These are phyloP conservation scores for Agriopis leucophaearia DNA, from an alignment of 2,888 invertebrate genomes.

Conservation along the genomic window DNA sequence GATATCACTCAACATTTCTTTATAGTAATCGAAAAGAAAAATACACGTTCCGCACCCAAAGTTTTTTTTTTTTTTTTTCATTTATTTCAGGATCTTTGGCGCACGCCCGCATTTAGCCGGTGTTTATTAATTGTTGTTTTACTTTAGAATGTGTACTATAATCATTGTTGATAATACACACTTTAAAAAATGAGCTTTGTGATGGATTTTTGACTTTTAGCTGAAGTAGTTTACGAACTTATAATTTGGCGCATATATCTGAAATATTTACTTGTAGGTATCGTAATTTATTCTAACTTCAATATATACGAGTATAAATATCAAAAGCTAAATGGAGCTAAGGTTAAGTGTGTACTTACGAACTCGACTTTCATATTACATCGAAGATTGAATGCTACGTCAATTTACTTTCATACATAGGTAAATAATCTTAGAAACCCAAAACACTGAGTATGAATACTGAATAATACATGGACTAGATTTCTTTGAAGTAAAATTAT, in stretches of 20 bases:
- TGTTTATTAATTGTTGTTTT: no score
- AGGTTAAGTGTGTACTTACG: slow-evolving; percentile 12
- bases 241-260: neutral
- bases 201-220: no score
- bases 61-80: no score
- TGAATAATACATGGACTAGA: slow-evolving; percentile 18
- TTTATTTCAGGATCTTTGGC: no score
- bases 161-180: no score
- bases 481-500: slow-evolving; percentile 15
- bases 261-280: neutral
- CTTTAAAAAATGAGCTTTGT: no score
- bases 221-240: neutral
- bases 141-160: no score
- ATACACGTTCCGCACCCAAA: no score
- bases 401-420: slow-evolving; percentile 18
- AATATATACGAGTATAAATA: slow-evolving; percentile 18
- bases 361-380: slow-evolving; percentile 10
- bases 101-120: no score
- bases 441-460: neutral
- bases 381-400: slow-evolving; percentile 22
- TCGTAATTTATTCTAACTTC: neutral
- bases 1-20: no score
- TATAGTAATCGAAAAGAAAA: no score
- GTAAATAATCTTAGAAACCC: slow-evolving; percentile 3
- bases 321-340: slow-evolving; percentile 21